Percentiles rank a stretch among this genome's conserved stretches.
phyloP scores from a whole-genome alignment of 1,140 invertebrate species.

The Luehdorfia chinensis region DNA sequence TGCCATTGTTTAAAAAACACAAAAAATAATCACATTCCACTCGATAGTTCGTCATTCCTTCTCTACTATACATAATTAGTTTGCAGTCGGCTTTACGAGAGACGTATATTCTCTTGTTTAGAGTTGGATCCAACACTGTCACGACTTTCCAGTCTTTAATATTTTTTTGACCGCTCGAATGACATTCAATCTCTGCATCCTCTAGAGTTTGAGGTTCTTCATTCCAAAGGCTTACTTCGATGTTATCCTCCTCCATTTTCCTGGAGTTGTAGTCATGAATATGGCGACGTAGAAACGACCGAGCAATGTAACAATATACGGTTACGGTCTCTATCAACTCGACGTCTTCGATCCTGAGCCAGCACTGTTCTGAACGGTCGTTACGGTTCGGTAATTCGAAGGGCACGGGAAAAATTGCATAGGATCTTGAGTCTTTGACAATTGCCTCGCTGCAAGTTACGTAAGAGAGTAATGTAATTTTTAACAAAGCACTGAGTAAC shows the following conservation, averaged over 20 bases:
- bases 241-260: conserved; percentile 56
- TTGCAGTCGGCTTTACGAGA: conserved; percentile 48
- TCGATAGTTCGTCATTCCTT: conserved; percentile 58
- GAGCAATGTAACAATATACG: conserved; percentile 49
- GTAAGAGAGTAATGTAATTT: conserved; percentile 25
- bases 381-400: conserved; percentile 60
- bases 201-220: conserved; percentile 34
- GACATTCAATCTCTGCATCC: conserved; percentile 21
- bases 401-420: conserved; percentile 48
- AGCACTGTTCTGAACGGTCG: conserved; percentile 63
- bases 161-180: conserved; percentile 24
- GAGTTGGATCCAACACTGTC: conserved; percentile 55
- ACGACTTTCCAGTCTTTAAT: conserved; percentile 54
- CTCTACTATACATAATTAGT: conserved; percentile 60
- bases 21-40: conserved; percentile 55
- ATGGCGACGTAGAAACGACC: conserved; percentile 43
- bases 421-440: conserved; percentile 34
- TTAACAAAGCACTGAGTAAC: conserved; percentile 44
- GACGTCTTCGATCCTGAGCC: conserved; percentile 57
- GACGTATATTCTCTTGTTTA: conserved; percentile 50
- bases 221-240: conserved; percentile 55
- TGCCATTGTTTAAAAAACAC: conserved; percentile 51
- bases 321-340: conserved; percentile 53
- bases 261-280: conserved; percentile 58
- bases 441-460: conserved; percentile 27